A percentile compares a stretch with the other conserved stretches of the same genome.
These are phyloP conservation scores for Aleiodes sp. DNA, from an alignment of 1,140 invertebrate species.

Conservation along the genomic window DNA sequence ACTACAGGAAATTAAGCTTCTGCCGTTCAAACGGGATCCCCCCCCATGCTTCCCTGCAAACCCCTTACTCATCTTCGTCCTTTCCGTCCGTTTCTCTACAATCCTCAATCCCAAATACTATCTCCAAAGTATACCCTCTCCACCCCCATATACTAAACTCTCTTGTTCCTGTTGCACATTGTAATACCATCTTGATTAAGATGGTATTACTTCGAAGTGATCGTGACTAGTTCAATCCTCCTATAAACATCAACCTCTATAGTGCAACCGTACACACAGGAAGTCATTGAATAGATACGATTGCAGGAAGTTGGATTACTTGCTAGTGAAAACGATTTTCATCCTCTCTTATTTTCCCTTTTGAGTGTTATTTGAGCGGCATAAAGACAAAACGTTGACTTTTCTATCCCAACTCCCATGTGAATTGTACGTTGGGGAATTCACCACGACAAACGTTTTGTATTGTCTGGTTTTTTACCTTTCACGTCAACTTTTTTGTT, in stretches of 20 bases:
- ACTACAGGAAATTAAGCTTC: conserved; percentile 49
- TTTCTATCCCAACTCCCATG: conserved; percentile 2
- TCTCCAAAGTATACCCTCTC: not conserved
- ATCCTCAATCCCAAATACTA: not conserved
- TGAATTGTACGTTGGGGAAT: not conserved
- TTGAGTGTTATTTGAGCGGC: not conserved
- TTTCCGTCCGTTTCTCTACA: not conserved
- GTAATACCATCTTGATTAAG: conserved; percentile 13
- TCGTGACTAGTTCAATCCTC: not conserved
- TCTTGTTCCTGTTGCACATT: conserved; percentile 1
- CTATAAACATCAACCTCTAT: not conserved
- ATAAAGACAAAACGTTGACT: not conserved
- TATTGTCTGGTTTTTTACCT: not conserved
- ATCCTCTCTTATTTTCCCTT: not conserved
- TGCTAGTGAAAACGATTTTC: not conserved
- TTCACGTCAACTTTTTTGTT: not conserved
- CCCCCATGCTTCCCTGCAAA: too few relatives aligned
- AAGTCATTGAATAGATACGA: not conserved
- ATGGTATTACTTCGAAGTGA: not conserved
- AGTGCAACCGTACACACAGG: not conserved
- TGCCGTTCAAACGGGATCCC: not conserved
- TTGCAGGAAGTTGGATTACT: not conserved
- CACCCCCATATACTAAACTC: not conserved
- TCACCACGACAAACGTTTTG: not conserved
- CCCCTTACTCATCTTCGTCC: not conserved